Evolutionary conservation across 2,113 vertebrate species (phyloP), one percentile per base, ranked within the genome.

Genomic region (Felis catus): DNA sequence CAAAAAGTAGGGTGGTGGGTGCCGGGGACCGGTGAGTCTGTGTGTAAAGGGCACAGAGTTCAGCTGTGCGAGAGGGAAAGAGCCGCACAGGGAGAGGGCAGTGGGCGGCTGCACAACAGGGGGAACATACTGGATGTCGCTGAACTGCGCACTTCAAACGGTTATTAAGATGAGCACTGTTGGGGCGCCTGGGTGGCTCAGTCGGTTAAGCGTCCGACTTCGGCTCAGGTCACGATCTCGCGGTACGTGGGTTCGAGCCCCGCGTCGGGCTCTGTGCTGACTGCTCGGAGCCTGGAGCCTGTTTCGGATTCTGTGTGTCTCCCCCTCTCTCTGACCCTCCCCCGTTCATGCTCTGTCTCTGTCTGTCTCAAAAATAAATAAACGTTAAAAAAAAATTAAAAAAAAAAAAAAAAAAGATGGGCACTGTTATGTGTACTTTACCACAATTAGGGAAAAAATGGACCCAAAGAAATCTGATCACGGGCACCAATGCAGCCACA

Each of bases 11-110:
- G 4, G 16, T 29, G 31, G 51, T 3, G 1, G 51, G 13, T 39
- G 51, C 65, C 39, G 14, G 51, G 65, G 39, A 23, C 74, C 36
- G 16, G 36, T 31, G 36, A n/a, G 51, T 33, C 39, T 5, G 27
- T 27, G 36, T 70, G 31, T 18, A 45, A n/a, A 9, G 0, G 3
- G 7, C 19, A 15, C 11, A 9, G 48, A 21, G 53, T 10, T 61
- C 82, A 39, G 14, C 55, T 29, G 78, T 51, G 9, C 29, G 29
- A 33, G 83, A 70, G 31, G n/a, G 11, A 25, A 15, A 11, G 87
- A 70, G 3, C 15, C 7, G 1, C 1, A 12, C 0, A 12, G 29
- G 53, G 31, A 13, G 33, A 61, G 13, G 51, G 23, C 11, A 12
- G 23, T 4, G 31, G 65, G 29, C 2, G 31, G 39, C 74, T 27